Evolutionary conservation across 2,113 vertebrate genomes (phyloP), one percentile per base, ranked within the genome.

Genomic region (Alethe castanea): DNA sequence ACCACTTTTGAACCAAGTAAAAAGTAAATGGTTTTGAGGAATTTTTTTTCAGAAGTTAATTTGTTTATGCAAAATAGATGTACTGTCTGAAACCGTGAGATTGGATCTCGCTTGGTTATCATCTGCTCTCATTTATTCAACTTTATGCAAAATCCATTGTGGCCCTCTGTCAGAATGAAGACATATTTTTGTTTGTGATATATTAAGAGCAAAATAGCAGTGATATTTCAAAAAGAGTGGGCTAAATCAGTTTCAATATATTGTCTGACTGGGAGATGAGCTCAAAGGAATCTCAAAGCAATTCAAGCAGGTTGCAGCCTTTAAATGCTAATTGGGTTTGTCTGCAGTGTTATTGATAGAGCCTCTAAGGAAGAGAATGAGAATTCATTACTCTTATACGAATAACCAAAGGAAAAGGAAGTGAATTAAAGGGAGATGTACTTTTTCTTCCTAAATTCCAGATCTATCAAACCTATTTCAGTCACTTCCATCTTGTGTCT

Each of bases 291-390:
- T 59, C 76, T 87, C 65, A 78, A 11, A 86, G 62, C 56, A 69
- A 88, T 76, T 90, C 48, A 56, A 11, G 81, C 69, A 95, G 90
- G 88, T 95, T 93, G 73, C 84, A 62, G 78, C 65, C 88, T 92
- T 92, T 71, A 67, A 80, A 90, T 85, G 90, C 83, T 96, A 84
- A 96, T 74, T 86, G 79, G 59, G 76, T 91, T 81, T 79, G 79
- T 80, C 89, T 94, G 65, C 71, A 88, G 12, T 67, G 60, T 91
- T 94, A 86, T 69, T 92, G 96, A 95, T 90, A 86, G 93, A 92
- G 79, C 73, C 36, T 48, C 91, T 92, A 60, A 59, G 86, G 83
- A 78, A 85, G 59, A 78, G 76, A n/a, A 35, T 73, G 38, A 70
- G 53, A 90, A 93, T 92, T 88, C 76, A 72, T 95, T 95, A 64